These are phyloP conservation scores for Notolepis coatsorum DNA, from an alignment of 2,797 vertebrate species.

Conservation along the genomic window DNA sequence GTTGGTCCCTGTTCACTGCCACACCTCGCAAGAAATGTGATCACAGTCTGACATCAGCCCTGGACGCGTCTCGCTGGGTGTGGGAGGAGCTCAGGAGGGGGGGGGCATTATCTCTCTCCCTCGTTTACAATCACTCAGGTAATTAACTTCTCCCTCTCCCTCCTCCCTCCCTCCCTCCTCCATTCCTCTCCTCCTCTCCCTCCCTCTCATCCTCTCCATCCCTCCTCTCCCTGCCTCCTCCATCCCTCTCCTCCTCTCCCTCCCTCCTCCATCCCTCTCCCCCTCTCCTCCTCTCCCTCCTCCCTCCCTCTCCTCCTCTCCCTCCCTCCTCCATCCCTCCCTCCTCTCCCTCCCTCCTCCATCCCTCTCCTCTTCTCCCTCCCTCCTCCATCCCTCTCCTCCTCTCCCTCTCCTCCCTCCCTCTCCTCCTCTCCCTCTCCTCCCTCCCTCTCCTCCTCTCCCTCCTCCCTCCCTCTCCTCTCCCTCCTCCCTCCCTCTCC, in stretches of 20 bases:
- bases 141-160: conserved; percentile 79
- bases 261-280: neutral
- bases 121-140: no score
- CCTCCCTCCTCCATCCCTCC: neutral
- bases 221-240: neutral
- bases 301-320: neutral
- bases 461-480: neutral
- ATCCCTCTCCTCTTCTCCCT: neutral
- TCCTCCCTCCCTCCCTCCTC: conserved; percentile 53
- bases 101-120: no score
- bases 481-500: neutral
- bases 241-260: neutral
- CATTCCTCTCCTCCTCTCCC: conserved; percentile 64
- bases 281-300: neutral
- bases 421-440: neutral
- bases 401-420: neutral
- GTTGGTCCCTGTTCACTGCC: no score
- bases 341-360: neutral
- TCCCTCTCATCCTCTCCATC: conserved; percentile 70
- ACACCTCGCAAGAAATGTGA: no score
- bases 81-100: no score
- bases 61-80: no score
- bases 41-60: no score
- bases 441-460: neutral
- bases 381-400: neutral